phyloP scores from a whole-genome alignment of 2,888 invertebrate genomes.

The Eucera pruinosa region DNA sequence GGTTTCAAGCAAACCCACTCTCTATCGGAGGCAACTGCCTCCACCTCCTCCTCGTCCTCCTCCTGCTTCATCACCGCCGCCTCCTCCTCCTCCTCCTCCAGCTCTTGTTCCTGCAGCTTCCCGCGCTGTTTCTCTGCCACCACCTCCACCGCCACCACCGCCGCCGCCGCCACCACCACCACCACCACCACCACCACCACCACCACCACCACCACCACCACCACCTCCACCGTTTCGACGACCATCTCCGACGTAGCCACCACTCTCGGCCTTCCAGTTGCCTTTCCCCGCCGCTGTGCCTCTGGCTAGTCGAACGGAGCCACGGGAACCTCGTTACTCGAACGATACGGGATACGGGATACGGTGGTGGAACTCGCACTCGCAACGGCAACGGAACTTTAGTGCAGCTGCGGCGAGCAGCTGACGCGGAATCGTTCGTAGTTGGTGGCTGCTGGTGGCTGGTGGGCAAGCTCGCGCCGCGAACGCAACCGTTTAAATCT shows the following conservation, averaged over 20 bases:
- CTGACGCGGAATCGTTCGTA: constrained; percentile 78
- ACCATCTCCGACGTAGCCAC: constrained; percentile 55
- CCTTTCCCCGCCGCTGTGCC: constrained; percentile 42
- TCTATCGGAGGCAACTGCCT: constrained; percentile 23
- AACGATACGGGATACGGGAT: constrained; percentile 35
- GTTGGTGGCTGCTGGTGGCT: constrained; percentile 35
- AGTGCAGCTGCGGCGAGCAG: constrained; percentile 82
- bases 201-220: constrained; percentile 48
- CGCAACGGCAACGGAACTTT: constrained; percentile 79
- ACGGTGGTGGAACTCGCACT: constrained; percentile 66
- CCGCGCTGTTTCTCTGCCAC: constrained; percentile 4
- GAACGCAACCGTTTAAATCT: constrained; percentile 18
- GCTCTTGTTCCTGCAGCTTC: constrained; percentile 10
- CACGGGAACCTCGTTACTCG: constrained; percentile 45
- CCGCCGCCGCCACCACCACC: constrained; percentile 22
- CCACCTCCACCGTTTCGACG: constrained; percentile 23
- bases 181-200: constrained; percentile 43
- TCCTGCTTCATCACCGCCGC: constrained; percentile 21
- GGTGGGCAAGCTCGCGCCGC: constrained; percentile 39
- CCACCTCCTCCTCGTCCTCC: constrained; percentile 20
- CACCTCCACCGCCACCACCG: constrained; percentile 10
- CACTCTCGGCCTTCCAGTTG: constrained; percentile 34
- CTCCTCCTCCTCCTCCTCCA: constrained; percentile 9
- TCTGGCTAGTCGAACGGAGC: constrained; percentile 21
- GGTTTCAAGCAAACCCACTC: constrained; percentile 32